A percentile compares a stretch with the other conserved stretches of the same genome.
phyloP scores from a whole-genome alignment of 2,888 invertebrate species.

The Hirtodrosophila histrioides region DNA sequence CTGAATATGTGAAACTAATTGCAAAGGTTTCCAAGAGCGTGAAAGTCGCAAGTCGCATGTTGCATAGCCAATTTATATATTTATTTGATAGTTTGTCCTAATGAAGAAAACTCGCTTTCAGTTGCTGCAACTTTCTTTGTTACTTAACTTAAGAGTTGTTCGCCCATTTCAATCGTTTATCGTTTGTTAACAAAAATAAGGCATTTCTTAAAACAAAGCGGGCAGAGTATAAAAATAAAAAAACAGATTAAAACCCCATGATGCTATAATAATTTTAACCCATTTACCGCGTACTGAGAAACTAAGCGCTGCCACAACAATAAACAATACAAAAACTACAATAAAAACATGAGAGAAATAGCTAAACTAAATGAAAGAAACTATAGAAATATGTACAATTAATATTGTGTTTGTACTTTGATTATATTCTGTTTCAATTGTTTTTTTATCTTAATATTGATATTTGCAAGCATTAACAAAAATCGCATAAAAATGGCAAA shows the following conservation, averaged over 20 bases:
- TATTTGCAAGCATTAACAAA: constrained; percentile 45
- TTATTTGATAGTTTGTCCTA: constrained; percentile 40
- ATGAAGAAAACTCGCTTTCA: constrained; percentile 51
- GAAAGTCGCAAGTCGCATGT: constrained; percentile 29
- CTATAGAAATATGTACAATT: constrained; percentile 28
- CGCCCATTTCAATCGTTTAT: constrained; percentile 17
- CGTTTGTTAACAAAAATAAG: constrained; percentile 49
- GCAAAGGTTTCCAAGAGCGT: constrained; percentile 58
- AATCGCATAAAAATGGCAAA: constrained; percentile 26
- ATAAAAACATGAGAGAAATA: constrained; percentile 20
- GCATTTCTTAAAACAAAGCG: constrained; percentile 57
- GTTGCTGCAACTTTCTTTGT: constrained; percentile 43
- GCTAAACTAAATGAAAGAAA: constrained; percentile 18
- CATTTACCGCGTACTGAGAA: constrained; percentile 66
- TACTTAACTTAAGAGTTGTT: constrained; percentile 42
- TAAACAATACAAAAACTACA: constrained; percentile 27
- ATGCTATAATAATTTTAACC: constrained; percentile 39
- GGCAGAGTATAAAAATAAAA: constrained; percentile 16
- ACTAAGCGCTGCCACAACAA: constrained; percentile 78
- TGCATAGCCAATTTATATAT: constrained; percentile 53
- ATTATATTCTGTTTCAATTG: constrained; percentile 65
- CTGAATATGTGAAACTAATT: constrained; percentile 30
- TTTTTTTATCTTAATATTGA: constrained; percentile 40
- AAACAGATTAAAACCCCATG: constrained; percentile 17
- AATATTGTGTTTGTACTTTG: constrained; percentile 53